These are phyloP conservation scores for Caranx ignobilis DNA, from an alignment of 2,113 vertebrate genomes.

Conservation along the genomic window DNA sequence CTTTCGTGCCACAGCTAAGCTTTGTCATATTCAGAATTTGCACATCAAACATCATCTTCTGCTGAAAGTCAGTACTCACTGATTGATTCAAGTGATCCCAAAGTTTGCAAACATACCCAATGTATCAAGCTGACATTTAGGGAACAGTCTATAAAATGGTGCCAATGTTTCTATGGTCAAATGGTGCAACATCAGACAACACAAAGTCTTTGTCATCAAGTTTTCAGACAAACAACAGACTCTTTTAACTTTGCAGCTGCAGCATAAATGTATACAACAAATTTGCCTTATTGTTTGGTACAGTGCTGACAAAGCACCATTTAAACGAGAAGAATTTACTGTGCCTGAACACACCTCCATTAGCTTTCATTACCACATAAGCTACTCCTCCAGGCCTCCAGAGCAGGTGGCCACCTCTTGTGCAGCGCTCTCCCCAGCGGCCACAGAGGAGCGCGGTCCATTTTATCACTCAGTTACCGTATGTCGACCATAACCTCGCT, in stretches of 20 bases:
- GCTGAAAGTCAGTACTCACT: neutral
- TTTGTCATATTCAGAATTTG: neutral
- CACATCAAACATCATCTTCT: neutral
- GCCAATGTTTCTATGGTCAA: neutral
- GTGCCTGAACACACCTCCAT: conserved; percentile 15
- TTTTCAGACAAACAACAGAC: no score
- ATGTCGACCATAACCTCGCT: conserved; percentile 55
- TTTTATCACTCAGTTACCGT: conserved; percentile 44
- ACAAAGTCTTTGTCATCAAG: neutral
- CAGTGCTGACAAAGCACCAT: neutral
- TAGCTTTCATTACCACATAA: conserved; percentile 22
- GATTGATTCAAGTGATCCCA: neutral
- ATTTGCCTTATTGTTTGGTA: neutral
- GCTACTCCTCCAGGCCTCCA: conserved; percentile 9
- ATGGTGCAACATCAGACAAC: no score
- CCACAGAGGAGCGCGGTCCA: conserved; percentile 17
- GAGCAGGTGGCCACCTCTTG: conserved; percentile 55
- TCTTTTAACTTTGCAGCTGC: neutral
- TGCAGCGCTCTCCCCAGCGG: conserved; percentile 17
- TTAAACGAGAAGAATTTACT: conserved; percentile 10
- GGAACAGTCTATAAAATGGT: neutral
- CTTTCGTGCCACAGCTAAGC: no score
- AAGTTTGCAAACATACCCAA: neutral
- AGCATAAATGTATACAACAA: neutral
- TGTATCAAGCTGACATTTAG: neutral